Conservation (phyloP, 2,113 vertebrate genomes). For the Cavia porcellus region DNA sequence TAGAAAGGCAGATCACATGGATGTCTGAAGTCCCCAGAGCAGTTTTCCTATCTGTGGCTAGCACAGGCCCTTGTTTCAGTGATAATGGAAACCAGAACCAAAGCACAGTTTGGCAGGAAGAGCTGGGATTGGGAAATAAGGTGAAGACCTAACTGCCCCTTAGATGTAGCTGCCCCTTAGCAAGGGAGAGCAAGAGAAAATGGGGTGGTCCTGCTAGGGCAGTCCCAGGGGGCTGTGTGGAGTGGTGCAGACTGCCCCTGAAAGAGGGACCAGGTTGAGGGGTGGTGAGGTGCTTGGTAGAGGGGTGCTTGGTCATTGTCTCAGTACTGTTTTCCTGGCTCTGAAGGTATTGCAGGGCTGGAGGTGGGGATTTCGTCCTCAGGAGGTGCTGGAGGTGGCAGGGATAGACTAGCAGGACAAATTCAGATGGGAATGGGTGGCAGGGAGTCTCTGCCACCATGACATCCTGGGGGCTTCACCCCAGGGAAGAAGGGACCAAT, state of each 20-base stretch:
- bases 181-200: background rate
- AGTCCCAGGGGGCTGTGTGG: background rate
- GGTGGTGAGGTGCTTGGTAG: background rate
- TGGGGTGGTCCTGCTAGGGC: background rate
- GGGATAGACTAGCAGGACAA: no score
- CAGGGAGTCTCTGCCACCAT: no score
- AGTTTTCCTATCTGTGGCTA: background rate
- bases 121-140: background rate
- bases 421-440: no score
- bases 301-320: background rate
- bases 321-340: background rate
- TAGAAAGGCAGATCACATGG: background rate
- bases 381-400: no score
- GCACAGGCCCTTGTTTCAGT: background rate
- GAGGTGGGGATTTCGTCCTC: no score
- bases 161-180: background rate
- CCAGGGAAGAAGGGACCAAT: no score
- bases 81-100: background rate
- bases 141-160: no score
- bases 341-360: no score
- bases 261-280: background rate
- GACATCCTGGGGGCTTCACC: no score
- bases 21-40: background rate
- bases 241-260: background rate
- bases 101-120: background rate